Evolutionary conservation across 2,888 invertebrate genomes (phyloP), one percentile per base, ranked within the genome.

Genomic region (Latrodectus elegans): DNA sequence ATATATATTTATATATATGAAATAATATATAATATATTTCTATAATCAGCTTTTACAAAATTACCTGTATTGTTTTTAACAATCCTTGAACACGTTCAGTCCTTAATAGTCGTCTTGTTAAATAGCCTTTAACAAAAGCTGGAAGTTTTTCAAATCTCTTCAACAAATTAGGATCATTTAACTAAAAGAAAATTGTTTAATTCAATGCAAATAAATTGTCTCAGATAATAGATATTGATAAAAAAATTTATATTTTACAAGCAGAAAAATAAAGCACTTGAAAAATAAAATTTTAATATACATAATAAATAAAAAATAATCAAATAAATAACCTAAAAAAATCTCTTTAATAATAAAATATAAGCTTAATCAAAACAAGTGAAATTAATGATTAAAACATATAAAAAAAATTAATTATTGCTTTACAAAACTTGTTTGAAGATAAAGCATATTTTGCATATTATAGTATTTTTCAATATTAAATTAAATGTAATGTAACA

Each of bases 1-100:
- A n/a, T n/a, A n/a, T n/a, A n/a, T n/a, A n/a, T n/a, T n/a, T n/a
- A n/a, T n/a, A n/a, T n/a, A n/a, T n/a, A n/a, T n/a, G n/a, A n/a
- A n/a, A n/a, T n/a, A n/a, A n/a, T n/a, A n/a, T n/a, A n/a, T n/a
- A n/a, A n/a, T n/a, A n/a, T 60, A 10, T 17, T 68, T 9, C 12
- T 12, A 9, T 52, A 52, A 73, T 52, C 12, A 52, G 12, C 8
- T 17, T 1, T 8, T 9, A 51, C 38, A 38, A 55, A 53, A 6
- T 64, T 76, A 86, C 92, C 89, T 90, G 89, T 71, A 97, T 96
- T 6, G 95, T 96, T 92, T 95, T 95, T 90, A 96, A 96, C 22
- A 96, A 94, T 84, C 94, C 93, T 92, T 96, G 95, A 15, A 97
- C 95, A 90, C 95, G 95, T 91, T 95, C 96, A 0, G 97, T 96